Evolutionary conservation across 2,113 vertebrate species (phyloP).

Genomic region (Gymnorhina tibicen): DNA sequence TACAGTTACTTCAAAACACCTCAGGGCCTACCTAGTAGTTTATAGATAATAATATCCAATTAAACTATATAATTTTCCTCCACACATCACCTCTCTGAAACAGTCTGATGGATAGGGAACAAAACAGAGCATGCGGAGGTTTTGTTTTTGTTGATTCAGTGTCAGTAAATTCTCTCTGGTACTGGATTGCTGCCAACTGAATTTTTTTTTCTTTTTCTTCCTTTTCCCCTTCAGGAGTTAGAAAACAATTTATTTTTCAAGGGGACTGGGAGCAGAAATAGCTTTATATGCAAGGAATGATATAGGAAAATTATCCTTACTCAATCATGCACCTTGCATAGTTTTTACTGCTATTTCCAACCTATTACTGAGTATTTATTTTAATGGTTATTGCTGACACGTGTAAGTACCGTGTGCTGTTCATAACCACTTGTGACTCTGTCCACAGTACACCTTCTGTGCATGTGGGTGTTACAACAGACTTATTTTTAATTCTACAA

Average conservation of each 20-base stretch:
- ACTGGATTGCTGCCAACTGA: background rate
- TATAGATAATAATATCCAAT: constrained; percentile 2
- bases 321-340: background rate
- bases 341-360: background rate
- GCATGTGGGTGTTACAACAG: background rate
- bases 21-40: background rate
- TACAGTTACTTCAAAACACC: background rate
- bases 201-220: background rate
- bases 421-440: background rate
- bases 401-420: background rate
- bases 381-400: background rate
- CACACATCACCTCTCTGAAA: background rate
- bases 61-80: background rate
- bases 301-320: background rate
- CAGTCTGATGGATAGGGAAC: background rate
- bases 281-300: background rate
- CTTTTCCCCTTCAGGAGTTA: background rate
- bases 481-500: background rate
- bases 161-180: background rate
- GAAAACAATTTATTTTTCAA: background rate
- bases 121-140: background rate
- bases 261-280: background rate
- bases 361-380: background rate
- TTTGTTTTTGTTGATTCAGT: constrained; percentile 3
- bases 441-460: background rate